Evolutionary conservation across 2,113 vertebrate genomes (phyloP).

Genomic region (Paralichthys olivaceus): DNA sequence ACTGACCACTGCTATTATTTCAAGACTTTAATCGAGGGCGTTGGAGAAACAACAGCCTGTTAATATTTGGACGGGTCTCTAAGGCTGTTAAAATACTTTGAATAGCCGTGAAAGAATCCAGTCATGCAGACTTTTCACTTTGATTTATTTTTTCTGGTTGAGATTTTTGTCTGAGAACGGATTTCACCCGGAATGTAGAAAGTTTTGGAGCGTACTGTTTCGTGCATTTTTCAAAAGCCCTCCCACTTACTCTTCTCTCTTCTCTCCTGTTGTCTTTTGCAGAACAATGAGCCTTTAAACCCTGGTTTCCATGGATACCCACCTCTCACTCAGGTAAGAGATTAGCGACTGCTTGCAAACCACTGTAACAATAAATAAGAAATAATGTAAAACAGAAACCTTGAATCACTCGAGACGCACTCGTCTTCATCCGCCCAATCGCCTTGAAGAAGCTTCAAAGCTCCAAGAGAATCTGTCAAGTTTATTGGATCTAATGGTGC

Average conservation of each 20-base stretch:
- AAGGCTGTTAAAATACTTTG: not conserved
- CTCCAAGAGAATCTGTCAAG: not conserved
- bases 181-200: conserved; percentile 21
- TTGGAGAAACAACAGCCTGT: not conserved
- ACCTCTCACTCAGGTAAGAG: conserved; percentile 82
- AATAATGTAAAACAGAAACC: conserved; percentile 5
- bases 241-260: conserved; percentile 52
- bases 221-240: conserved; percentile 44
- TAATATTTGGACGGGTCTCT: not conserved
- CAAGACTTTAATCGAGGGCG: not conserved
- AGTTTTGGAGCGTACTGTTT: conserved; percentile 26
- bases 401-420: not conserved
- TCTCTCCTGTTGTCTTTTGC: conserved; percentile 72
- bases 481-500: not conserved
- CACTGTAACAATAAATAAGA: conserved; percentile 21
- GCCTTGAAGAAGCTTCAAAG: not conserved
- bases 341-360: conserved; percentile 46
- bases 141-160: not conserved
- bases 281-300: conserved; percentile 85
- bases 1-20: not conserved
- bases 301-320: conserved; percentile 84
- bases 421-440: not conserved
- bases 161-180: not conserved
- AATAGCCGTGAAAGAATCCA: not conserved
- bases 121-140: not conserved